Conservation (phyloP, 2,888 invertebrate species). For the Entomobrya proxima region DNA sequence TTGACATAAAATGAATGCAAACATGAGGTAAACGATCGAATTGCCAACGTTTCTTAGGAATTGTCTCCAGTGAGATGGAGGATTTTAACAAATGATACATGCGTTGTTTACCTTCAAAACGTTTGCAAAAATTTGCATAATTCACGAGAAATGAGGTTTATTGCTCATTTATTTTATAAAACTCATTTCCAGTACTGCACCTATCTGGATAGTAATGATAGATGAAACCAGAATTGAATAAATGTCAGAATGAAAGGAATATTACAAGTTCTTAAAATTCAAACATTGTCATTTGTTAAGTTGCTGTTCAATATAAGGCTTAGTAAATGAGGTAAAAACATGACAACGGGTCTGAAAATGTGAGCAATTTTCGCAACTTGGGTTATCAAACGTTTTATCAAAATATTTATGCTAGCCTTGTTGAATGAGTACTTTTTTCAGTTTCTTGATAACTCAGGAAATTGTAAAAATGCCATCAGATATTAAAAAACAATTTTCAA, state of each 20-base stretch:
- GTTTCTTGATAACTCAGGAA: constrained; percentile 18
- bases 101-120: not conserved
- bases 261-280: no score
- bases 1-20: no score
- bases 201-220: not conserved
- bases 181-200: constrained; percentile 20
- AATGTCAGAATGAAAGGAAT: not conserved
- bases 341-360: no score
- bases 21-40: not conserved
- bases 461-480: constrained; percentile 25
- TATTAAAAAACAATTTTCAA: not conserved
- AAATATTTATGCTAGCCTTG: not conserved
- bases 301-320: no score
- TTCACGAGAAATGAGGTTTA: not conserved
- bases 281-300: no score
- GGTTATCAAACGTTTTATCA: not conserved
- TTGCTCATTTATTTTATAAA: not conserved
- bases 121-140: not conserved
- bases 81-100: not conserved
- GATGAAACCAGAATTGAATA: not conserved
- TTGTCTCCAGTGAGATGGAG: not conserved
- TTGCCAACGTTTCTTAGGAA: not conserved
- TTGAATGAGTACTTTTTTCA: not conserved
- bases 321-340: no score
- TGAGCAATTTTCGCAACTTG: no score